Evolutionary conservation across 2,888 invertebrate species (phyloP).

Genomic region (Agrochola lota): DNA sequence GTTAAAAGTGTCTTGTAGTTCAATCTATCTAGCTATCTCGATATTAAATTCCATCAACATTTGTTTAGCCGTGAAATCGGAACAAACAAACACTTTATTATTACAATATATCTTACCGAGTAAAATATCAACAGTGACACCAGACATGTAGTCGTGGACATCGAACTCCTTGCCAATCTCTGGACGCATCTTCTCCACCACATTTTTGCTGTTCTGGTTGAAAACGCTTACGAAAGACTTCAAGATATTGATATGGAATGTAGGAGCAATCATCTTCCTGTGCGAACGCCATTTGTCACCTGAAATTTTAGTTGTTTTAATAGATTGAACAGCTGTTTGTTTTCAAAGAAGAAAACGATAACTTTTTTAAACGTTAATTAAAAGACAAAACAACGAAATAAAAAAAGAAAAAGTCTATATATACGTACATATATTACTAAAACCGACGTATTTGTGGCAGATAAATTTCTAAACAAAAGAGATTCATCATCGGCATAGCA

Average conservation of each 20-base stretch:
- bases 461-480: not conserved
- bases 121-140: constrained; percentile 94
- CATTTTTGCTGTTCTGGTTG: constrained; percentile 93
- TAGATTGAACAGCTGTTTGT: not conserved
- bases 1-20: not conserved
- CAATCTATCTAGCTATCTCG: not conserved
- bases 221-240: constrained; percentile 95
- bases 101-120: constrained; percentile 84
- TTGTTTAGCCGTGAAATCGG: too few species aligned
- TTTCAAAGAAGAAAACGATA: too few species aligned
- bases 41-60: not conserved
- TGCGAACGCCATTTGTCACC: constrained; percentile 95
- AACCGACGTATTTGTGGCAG: not conserved
- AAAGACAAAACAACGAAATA: not conserved
- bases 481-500: not conserved
- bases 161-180: constrained; percentile 94
- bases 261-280: constrained; percentile 95
- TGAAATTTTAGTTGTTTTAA: constrained; percentile 64
- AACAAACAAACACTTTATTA: too few species aligned
- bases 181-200: constrained; percentile 92
- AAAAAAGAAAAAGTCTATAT: not conserved
- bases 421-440: not conserved
- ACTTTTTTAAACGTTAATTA: not conserved
- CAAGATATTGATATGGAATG: constrained; percentile 95
- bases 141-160: constrained; percentile 95